Conservation (phyloP, 35 echinoderm and acorn worm species). For the Hemicentrotus pulcherrimus region DNA sequence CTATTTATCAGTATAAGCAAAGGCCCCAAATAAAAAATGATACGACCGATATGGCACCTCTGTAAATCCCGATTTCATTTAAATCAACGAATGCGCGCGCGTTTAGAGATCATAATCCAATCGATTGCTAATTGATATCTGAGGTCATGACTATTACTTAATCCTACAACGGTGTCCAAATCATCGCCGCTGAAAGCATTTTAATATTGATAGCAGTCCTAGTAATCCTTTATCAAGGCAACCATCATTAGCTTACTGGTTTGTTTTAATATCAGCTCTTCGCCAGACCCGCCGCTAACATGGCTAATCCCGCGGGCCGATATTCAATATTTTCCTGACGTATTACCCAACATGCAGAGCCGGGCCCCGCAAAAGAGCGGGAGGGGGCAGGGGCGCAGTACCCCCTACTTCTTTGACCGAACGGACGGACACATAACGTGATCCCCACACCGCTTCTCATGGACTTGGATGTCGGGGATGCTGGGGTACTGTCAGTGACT, state of each 20-base stretch:
- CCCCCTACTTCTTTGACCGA: no score
- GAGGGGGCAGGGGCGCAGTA: no score
- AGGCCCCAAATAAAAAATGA: neutral
- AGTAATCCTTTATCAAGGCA: neutral
- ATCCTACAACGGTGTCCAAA: conserved; percentile 7
- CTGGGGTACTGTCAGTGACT: no score
- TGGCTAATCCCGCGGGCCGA: neutral
- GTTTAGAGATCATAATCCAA: conserved; percentile 21
- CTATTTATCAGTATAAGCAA: neutral
- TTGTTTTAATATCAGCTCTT: conserved; percentile 5
- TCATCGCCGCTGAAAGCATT: conserved; percentile 28
- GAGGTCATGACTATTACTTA: conserved; percentile 24
- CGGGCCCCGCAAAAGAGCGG: neutral
- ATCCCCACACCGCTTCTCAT: no score
- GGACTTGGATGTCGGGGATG: no score
- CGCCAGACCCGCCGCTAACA: neutral
- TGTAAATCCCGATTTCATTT: neutral
- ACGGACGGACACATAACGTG: no score
- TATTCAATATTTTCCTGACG: neutral
- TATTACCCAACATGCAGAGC: neutral
- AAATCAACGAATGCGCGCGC: neutral
- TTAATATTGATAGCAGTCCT: neutral
- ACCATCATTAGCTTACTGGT: conserved; percentile 6
- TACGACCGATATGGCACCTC: neutral
- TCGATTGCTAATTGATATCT: conserved; percentile 8